phyloP scores from a whole-genome alignment of 1,140 invertebrate species.

The Hermatobates lingyangjiaoensis region DNA sequence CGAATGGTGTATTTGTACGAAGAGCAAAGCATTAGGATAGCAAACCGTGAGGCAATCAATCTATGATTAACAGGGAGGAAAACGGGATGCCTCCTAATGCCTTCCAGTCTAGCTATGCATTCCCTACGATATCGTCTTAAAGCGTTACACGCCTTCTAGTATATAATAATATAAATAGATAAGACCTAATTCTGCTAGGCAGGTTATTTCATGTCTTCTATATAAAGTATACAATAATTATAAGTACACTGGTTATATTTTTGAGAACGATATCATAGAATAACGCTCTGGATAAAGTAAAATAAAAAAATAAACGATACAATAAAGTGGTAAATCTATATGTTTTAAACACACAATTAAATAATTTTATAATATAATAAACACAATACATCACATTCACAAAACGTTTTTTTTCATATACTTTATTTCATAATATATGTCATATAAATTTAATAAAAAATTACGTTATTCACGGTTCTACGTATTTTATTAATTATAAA shows the following conservation, averaged over 20 bases:
- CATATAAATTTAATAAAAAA: slow-evolving; percentile 5
- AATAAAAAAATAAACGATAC: slow-evolving; percentile 8
- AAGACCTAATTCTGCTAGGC: slow-evolving; percentile 12
- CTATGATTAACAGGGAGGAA: no score
- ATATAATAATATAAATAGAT: slow-evolving; percentile 5
- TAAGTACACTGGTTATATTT: slow-evolving; percentile 11
- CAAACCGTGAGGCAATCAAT: no score
- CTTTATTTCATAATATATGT: slow-evolving; percentile 7
- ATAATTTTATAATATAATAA: slow-evolving; percentile 8
- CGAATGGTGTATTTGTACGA: no score
- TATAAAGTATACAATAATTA: slow-evolving; percentile 9
- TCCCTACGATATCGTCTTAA: no score
- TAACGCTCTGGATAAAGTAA: background rate
- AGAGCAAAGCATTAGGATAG: no score
- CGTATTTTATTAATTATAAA: background rate
- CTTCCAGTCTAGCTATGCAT: no score
- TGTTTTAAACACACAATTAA: slow-evolving; percentile 14
- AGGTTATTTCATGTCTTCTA: slow-evolving; percentile 3
- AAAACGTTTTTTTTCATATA: slow-evolving; percentile 12
- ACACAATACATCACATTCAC: slow-evolving; percentile 17
- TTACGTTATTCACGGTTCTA: slow-evolving; percentile 7
- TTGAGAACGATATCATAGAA: slow-evolving; percentile 1
- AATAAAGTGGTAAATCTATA: slow-evolving; percentile 9
- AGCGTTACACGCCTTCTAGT: no score
- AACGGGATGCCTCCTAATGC: no score